These are phyloP conservation scores for Enoplosus armatus DNA, from an alignment of 2,797 vertebrate species.

Conservation along the genomic window DNA sequence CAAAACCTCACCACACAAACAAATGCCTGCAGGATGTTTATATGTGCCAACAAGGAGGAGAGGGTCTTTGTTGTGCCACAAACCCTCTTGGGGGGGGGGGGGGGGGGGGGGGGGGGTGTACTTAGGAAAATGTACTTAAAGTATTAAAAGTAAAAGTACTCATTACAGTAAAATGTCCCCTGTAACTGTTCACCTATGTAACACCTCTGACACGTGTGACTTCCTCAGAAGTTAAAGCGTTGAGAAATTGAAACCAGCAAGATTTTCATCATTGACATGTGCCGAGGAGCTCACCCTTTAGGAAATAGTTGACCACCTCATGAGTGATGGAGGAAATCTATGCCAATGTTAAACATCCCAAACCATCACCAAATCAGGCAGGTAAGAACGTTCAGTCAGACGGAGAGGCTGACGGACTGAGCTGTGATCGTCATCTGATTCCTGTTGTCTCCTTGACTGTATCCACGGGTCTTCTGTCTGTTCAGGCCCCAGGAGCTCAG, in stretches of 20 bases:
- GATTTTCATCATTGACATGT: not conserved
- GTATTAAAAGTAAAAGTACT: too few species aligned
- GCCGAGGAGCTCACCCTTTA: not conserved
- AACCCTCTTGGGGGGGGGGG: too few species aligned
- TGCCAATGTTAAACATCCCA: not conserved
- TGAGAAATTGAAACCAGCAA: too few species aligned
- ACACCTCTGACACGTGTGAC: not conserved
- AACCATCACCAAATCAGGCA: not conserved
- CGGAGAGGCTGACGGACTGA: not conserved
- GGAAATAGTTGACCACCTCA: not conserved
- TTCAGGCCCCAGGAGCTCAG: slow-evolving; percentile 1
- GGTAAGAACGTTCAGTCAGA: slow-evolving; percentile 21
- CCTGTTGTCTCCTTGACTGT: too few species aligned
- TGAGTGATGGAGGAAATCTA: slow-evolving; percentile 36
- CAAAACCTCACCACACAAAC: too few species aligned
- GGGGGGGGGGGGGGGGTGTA: too few species aligned
- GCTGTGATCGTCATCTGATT: not conserved
- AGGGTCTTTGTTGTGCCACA: too few species aligned
- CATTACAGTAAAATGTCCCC: too few species aligned
- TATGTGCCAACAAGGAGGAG: too few species aligned
- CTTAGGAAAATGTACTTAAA: too few species aligned
- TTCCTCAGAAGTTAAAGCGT: not conserved
- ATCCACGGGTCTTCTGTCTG: not conserved
- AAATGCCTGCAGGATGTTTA: too few species aligned
- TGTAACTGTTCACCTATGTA: too few species aligned